Evolutionary conservation across 2,113 vertebrate species (phyloP).

Genomic region (Bucco capensis): DNA sequence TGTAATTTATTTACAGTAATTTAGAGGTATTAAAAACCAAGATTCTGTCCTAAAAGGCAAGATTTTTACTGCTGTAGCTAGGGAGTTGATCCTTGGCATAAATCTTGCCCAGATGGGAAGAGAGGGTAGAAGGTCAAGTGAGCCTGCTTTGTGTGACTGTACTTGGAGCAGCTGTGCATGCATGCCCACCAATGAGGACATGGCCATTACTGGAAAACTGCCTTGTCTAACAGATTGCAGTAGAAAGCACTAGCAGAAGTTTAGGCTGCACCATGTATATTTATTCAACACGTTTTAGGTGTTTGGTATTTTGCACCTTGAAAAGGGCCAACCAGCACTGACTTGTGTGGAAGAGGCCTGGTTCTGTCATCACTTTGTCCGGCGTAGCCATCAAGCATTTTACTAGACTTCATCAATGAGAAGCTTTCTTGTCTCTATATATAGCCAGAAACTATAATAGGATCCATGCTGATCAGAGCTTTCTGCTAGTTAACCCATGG

Average conservation of each 20-base stretch:
- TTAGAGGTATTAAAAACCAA: background rate
- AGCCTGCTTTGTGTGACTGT: background rate
- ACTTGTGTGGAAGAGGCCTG: background rate
- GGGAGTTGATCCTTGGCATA: background rate
- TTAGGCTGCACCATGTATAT: background rate
- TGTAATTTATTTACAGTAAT: background rate
- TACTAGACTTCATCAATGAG: background rate
- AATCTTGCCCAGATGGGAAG: slow-evolving; percentile 5
- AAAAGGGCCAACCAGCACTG: background rate
- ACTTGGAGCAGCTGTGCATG: background rate
- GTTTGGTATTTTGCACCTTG: background rate
- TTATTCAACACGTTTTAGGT: background rate
- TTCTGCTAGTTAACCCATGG: background rate
- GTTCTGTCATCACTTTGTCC: background rate
- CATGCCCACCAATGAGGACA: background rate
- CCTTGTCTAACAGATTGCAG: background rate
- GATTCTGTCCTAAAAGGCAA: background rate
- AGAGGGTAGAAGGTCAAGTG: background rate
- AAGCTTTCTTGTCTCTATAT: background rate
- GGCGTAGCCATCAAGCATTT: background rate
- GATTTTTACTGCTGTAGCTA: background rate
- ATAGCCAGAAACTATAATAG: background rate
- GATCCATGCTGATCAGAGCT: background rate
- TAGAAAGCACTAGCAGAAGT: background rate
- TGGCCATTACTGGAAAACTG: background rate